Conservation (phyloP, 1,140 invertebrate genomes). For the Tenebrio molitor region DNA sequence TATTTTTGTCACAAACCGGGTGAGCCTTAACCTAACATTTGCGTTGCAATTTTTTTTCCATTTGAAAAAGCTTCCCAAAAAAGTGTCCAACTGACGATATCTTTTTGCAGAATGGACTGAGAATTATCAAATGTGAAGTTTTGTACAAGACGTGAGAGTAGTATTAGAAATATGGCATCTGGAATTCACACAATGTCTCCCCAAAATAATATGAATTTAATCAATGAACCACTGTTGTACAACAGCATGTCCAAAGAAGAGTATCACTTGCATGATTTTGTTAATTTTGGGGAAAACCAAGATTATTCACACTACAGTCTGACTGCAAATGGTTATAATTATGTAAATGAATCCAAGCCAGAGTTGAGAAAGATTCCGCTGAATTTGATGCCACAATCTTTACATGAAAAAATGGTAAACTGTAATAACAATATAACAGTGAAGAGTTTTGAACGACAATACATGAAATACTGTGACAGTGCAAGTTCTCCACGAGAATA, state of each 20-base stretch:
- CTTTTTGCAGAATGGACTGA: slow-evolving; percentile 18
- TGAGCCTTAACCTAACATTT: background rate
- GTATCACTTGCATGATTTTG: background rate
- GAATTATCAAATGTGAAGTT: background rate
- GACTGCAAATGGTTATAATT: background rate
- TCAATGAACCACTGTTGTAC: background rate
- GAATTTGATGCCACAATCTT: slow-evolving; percentile 35
- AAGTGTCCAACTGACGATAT: background rate
- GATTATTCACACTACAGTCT: background rate
- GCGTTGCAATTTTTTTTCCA: background rate
- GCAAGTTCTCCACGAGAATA: background rate
- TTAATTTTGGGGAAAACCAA: slow-evolving; percentile 10
- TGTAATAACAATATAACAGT: slow-evolving; percentile 45
- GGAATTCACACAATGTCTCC: slow-evolving; percentile 8
- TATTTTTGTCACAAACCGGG: too few relatives aligned
- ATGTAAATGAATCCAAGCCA: background rate
- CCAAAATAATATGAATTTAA: slow-evolving; percentile 7
- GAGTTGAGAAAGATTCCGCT: slow-evolving; percentile 37
- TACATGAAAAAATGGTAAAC: slow-evolving; percentile 46
- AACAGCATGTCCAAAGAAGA: background rate
- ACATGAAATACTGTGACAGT: background rate
- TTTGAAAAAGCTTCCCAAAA: slow-evolving; percentile 2
- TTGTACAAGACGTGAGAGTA: background rate
- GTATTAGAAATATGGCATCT: slow-evolving; percentile 12
- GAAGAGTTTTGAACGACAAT: slow-evolving; percentile 33